Conservation (phyloP, 2,888 invertebrate species). For the Nycteola revayana region DNA sequence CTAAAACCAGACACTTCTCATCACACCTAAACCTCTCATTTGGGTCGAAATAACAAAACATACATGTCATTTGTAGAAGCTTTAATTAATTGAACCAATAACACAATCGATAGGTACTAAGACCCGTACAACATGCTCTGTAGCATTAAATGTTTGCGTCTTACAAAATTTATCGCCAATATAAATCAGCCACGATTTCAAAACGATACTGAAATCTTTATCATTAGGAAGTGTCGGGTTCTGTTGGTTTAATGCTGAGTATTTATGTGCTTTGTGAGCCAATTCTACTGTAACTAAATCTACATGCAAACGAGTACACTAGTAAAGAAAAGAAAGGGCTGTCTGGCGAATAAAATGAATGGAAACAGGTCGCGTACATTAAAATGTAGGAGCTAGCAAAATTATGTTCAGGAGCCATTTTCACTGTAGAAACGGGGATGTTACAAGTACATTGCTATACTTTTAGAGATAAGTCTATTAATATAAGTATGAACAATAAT, state of each 20-base stretch:
- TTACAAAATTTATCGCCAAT: conserved; percentile 19
- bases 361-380: too few species aligned
- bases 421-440: too few species aligned
- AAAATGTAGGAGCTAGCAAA: too few species aligned
- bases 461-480: too few species aligned
- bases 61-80: conserved; percentile 12
- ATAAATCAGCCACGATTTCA: conserved; percentile 28
- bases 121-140: conserved; percentile 12
- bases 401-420: too few species aligned
- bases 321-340: too few species aligned
- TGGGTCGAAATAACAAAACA: too few species aligned
- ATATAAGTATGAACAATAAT: too few species aligned
- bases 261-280: conserved; percentile 4
- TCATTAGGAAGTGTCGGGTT: conserved; percentile 23
- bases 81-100: conserved; percentile 17
- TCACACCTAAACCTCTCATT: not conserved
- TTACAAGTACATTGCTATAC: too few species aligned
- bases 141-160: conserved; percentile 27
- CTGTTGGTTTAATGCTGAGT: conserved; percentile 17
- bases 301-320: too few species aligned
- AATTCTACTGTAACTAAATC: not conserved
- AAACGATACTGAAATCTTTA: conserved; percentile 25
- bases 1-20: too few species aligned
- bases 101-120: conserved; percentile 9
- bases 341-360: too few species aligned